A percentile compares a stretch with the other conserved stretches of the same genome.
phyloP scores from a whole-genome alignment of 2,888 invertebrate genomes.

The Drosophila neonasuta region DNA sequence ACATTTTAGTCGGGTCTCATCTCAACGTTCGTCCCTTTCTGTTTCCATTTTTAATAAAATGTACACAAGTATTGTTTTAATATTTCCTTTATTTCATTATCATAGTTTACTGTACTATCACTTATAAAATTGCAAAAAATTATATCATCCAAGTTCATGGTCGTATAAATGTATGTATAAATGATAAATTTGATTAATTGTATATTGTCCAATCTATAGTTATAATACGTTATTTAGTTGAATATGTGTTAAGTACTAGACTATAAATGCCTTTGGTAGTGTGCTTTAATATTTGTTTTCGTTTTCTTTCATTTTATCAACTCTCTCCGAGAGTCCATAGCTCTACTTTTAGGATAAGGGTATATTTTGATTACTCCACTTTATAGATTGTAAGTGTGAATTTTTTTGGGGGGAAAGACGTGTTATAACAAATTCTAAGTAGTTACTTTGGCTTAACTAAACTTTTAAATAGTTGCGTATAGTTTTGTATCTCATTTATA shows the following conservation, averaged over 20 bases:
- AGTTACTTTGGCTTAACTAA: slow-evolving; percentile 54
- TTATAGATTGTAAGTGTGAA: slow-evolving; percentile 17
- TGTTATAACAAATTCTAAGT: slow-evolving; percentile 42
- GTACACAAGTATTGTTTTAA: slow-evolving; percentile 5
- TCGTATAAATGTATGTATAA: slow-evolving; percentile 35
- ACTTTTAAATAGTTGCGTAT: slow-evolving; percentile 37
- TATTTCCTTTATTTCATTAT: slow-evolving; percentile 54
- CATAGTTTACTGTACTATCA: slow-evolving; percentile 61
- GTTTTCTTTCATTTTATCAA: slow-evolving; percentile 9
- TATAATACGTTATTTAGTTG: slow-evolving; percentile 54
- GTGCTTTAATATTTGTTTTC: slow-evolving; percentile 23
- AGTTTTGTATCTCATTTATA: slow-evolving; percentile 25
- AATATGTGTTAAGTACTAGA: slow-evolving; percentile 45
- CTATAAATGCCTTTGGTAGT: slow-evolving; percentile 66
- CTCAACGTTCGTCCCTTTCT: background rate
- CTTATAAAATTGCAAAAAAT: slow-evolving; percentile 78
- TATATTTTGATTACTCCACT: slow-evolving; percentile 47
- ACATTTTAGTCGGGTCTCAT: no score
- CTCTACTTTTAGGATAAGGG: slow-evolving; percentile 16
- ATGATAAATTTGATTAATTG: slow-evolving; percentile 71
- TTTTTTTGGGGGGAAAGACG: slow-evolving; percentile 3
- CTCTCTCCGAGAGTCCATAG: slow-evolving; percentile 52
- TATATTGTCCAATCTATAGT: slow-evolving; percentile 79
- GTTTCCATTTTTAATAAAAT: background rate
- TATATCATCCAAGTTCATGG: slow-evolving; percentile 47